Conservation (phyloP, 2,113 vertebrate genomes). For the Lepidothrix coronata region DNA sequence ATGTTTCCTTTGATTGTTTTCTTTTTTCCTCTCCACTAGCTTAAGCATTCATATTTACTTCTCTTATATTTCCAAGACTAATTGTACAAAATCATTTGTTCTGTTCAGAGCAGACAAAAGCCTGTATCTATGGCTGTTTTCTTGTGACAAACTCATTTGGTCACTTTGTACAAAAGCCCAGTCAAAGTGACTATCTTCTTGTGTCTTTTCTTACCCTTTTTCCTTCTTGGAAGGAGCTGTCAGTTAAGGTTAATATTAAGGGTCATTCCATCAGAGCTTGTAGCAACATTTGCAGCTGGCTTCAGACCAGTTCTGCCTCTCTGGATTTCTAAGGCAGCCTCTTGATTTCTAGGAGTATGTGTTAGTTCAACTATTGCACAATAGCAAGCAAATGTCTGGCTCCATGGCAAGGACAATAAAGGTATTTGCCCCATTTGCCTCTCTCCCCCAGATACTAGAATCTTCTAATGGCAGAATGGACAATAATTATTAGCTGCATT, state of each 20-base stretch:
- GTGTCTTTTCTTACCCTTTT: not conserved
- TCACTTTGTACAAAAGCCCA: slow-evolving; percentile 12
- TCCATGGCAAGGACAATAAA: not conserved
- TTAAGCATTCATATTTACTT: not conserved
- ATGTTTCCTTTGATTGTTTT: fast-evolving
- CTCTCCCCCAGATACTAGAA: not conserved
- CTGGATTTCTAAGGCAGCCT: slow-evolving; percentile 22
- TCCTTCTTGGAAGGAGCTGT: slow-evolving; percentile 38
- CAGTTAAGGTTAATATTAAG: slow-evolving; percentile 33
- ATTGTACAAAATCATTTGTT: not conserved
- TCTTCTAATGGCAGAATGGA: not conserved
- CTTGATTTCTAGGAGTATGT: not conserved
- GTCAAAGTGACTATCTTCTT: not conserved
- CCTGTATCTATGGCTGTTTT: not conserved
- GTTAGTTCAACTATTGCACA: not conserved
- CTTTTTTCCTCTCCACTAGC: not conserved
- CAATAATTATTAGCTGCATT: not conserved
- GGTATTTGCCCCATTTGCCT: not conserved
- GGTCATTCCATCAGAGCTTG: slow-evolving; percentile 1
- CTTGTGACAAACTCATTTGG: not conserved
- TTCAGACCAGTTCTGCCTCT: slow-evolving; percentile 36
- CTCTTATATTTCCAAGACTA: not conserved
- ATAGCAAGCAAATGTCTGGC: not conserved
- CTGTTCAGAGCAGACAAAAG: not conserved
- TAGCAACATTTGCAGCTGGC: slow-evolving; percentile 1